These are phyloP conservation scores for Apodemus sylvaticus DNA, from an alignment of 2,113 vertebrate genomes.

Conservation along the genomic window DNA sequence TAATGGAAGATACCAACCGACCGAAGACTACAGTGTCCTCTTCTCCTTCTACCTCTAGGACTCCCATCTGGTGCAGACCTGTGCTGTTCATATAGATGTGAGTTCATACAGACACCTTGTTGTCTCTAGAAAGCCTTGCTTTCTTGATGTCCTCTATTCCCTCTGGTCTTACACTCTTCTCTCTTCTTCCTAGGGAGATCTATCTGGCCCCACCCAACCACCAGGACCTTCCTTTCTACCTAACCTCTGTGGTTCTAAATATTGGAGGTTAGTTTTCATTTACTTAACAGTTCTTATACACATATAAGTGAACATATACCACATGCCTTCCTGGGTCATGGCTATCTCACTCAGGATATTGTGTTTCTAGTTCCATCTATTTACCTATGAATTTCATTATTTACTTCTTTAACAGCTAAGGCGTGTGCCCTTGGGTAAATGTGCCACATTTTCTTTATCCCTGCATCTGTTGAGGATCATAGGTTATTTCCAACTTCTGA, in stretches of 20 bases:
- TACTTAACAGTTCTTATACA: neutral
- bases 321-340: neutral
- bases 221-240: neutral
- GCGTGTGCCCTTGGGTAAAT: neutral
- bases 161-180: neutral
- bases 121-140: neutral
- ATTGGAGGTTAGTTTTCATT: neutral
- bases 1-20: no score
- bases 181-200: neutral
- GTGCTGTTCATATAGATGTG: no score
- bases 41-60: neutral
- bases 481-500: neutral
- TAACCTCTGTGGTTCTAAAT: neutral
- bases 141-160: neutral
- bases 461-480: no score
- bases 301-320: neutral
- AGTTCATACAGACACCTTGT: neutral
- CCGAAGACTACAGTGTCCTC: no score
- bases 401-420: neutral
- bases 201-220: neutral
- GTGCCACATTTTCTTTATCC: neutral
- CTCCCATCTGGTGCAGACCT: neutral
- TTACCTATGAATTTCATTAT: neutral
- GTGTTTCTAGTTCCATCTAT: neutral
- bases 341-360: neutral